Percentiles rank a stretch among this genome's conserved stretches.
These are phyloP conservation scores for Biston stratarius DNA, from an alignment of 2,888 invertebrate genomes.

Conservation along the genomic window DNA sequence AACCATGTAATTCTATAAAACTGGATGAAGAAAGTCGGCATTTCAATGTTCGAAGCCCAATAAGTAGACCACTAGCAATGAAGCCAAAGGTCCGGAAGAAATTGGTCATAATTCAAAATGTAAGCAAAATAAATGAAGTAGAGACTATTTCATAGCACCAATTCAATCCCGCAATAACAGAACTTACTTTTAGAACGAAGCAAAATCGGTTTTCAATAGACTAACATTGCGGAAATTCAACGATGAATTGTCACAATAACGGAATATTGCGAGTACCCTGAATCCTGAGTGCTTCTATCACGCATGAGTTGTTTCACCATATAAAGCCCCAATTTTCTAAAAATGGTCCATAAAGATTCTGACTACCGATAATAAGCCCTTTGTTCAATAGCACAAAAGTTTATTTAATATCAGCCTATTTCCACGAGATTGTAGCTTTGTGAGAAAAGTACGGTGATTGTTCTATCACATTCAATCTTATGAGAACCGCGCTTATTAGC, in stretches of 20 bases:
- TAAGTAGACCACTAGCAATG: conserved; percentile 43
- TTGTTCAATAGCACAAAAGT: conserved; percentile 52
- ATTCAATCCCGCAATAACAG: conserved; percentile 6
- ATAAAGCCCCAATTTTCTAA: conserved; percentile 34
- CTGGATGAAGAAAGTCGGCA: conserved; percentile 67
- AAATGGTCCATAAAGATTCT: conserved; percentile 42
- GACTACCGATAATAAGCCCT: conserved; percentile 42
- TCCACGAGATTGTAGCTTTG: conserved; percentile 64
- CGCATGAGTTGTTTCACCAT: conserved; percentile 24
- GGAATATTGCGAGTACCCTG: conserved; percentile 15
- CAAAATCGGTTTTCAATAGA: conserved; percentile 2
- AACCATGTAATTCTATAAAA: conserved; percentile 72
- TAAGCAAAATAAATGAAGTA: conserved; percentile 11
- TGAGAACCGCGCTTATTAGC: conserved; percentile 70
- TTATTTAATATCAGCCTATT: conserved; percentile 60
- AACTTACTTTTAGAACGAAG: neutral
- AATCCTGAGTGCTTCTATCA: conserved; percentile 16
- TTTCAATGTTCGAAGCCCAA: conserved; percentile 45
- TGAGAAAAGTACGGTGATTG: conserved; percentile 76
- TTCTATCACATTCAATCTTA: conserved; percentile 68
- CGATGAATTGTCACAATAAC: conserved; percentile 15
- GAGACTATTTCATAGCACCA: conserved; percentile 3
- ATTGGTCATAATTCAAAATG: conserved; percentile 16
- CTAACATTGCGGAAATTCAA: conserved; percentile 12
- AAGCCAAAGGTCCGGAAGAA: conserved; percentile 17